Evolutionary conservation across 2,888 invertebrate species (phyloP).

Genomic region (Polyommatus icarus): DNA sequence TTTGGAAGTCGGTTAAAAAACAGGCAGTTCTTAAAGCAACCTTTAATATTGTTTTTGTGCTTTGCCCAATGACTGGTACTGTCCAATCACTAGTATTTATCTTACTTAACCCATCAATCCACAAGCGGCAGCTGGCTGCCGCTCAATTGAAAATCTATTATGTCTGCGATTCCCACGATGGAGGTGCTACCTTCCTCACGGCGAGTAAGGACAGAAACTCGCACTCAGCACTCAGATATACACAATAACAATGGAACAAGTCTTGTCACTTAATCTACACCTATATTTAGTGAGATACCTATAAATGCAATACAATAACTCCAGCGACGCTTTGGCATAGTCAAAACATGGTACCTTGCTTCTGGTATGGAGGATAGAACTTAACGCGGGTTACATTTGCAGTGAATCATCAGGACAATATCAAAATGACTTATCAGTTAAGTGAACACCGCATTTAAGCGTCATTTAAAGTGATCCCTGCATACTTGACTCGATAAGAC

Average conservation of each 20-base stretch:
- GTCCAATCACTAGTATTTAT: no score
- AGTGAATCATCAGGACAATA: neutral
- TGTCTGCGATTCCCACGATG: no score
- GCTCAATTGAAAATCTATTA: no score
- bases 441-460: neutral
- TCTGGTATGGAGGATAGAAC: conserved; percentile 32
- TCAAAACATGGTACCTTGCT: conserved; percentile 75
- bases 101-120: no score
- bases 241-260: conserved; percentile 68
- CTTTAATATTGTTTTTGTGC: no score
- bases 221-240: conserved; percentile 47
- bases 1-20: no score
- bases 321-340: conserved; percentile 82
- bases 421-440: neutral
- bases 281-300: conserved; percentile 78
- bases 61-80: no score
- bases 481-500: neutral
- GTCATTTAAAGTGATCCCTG: no score
- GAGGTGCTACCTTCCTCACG: neutral
- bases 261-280: conserved; percentile 73
- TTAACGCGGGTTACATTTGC: neutral
- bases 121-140: no score
- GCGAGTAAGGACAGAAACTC: neutral
- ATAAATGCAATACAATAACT: conserved; percentile 79
- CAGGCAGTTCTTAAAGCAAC: no score